phyloP scores from a whole-genome alignment of 2,797 vertebrate genomes.

The Lepus oiostolus region DNA sequence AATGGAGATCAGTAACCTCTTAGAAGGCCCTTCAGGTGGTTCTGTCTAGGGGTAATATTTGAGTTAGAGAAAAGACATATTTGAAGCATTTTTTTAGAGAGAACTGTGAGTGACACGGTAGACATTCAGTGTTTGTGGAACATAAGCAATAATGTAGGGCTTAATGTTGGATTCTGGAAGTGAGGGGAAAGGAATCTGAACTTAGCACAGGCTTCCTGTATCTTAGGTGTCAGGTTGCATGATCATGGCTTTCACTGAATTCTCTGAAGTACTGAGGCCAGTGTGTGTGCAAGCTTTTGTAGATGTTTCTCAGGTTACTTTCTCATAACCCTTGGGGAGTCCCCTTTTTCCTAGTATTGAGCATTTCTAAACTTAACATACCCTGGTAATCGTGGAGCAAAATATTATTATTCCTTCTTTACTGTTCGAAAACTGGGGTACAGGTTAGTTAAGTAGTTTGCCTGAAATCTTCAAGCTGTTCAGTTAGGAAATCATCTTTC shows the following conservation, averaged over 20 bases:
- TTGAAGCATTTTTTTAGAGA: constrained; percentile 48
- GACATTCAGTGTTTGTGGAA: constrained; percentile 38
- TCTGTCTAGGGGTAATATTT: neutral
- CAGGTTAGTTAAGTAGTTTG: constrained; percentile 33
- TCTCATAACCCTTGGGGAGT: neutral
- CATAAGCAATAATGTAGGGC: constrained; percentile 31
- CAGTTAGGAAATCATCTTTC: constrained; percentile 29
- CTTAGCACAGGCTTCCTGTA: neutral
- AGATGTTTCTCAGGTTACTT: constrained; percentile 45
- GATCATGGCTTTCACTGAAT: constrained; percentile 4
- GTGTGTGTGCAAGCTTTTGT: neutral
- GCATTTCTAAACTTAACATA: constrained; percentile 47
- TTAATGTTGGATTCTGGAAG: neutral
- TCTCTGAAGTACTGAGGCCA: neutral
- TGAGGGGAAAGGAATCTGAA: constrained; percentile 1
- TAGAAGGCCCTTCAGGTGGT: constrained; percentile 26
- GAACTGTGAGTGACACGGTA: neutral
- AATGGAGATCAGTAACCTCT: constrained; percentile 16
- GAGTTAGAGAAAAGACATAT: neutral
- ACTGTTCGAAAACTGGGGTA: constrained; percentile 32
- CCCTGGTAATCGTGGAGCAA: neutral
- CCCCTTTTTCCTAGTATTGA: neutral
- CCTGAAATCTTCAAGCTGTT: neutral
- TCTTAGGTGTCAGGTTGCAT: neutral
- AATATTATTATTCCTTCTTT: constrained; percentile 35